Evolutionary conservation across 2,113 vertebrate genomes (phyloP), one percentile per base, ranked within the genome.

Genomic region (Tragelaphus strepsiceros): DNA sequence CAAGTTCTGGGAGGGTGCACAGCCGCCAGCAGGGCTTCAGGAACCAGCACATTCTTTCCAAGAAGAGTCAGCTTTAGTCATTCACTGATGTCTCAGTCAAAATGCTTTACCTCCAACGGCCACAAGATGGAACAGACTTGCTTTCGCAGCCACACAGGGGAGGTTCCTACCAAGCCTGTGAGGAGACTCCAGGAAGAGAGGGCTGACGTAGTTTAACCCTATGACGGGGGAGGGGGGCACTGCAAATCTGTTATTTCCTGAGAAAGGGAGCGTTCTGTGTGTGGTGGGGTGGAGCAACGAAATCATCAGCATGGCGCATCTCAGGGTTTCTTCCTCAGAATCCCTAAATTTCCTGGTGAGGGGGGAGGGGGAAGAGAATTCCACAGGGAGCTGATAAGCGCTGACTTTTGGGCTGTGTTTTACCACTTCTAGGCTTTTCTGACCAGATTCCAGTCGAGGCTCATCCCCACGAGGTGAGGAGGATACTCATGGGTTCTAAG

Each of bases 41-140:
- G 96, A 97, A 98, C 92, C 78, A 93, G 91, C 95, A 90, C 98
- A 98, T 98, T 98, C 97, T 97, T 98, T 98, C 98, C 98, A 97
- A 92, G 94, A 92, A 94, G 97, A 98, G 98, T 98, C 95, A 97
- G 97, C 98, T 94, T 97, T 82, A 91, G 91, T 96, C 87, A 80
- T 62, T 85, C 9, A 19, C 28, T 4, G 11, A 64, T 51, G 86
- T 78, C 80, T 32, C 28, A n/a, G 67, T 30, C 7, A 1, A 56
- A 43, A 26, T 2, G 43, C 61, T 12, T 16, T 88, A 53, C 74
- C 5, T 32, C 81, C 39, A 35, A 26, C 0, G 21, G 90, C 97
- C 98, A 96, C 98, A 84, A 98, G 98, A 92, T 93, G 98, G 97
- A 83, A 97, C 54, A 96, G 93, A 83, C 90, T 92, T 6, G 67